Evolutionary conservation across 2,888 invertebrate genomes (phyloP), one percentile per base, ranked within the genome.

Genomic region (Agrotis exclamationis): DNA sequence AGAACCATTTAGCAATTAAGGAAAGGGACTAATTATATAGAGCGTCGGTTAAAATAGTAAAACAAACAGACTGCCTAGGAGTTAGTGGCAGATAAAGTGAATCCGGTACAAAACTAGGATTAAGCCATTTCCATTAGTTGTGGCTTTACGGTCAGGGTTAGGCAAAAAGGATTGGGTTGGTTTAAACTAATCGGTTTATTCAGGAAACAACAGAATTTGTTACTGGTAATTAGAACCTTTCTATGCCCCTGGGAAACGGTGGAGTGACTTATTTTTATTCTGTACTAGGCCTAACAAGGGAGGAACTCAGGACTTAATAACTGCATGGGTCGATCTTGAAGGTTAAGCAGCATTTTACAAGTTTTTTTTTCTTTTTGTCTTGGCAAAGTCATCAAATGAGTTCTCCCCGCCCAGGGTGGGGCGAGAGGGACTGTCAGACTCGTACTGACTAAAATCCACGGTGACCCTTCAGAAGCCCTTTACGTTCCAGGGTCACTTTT

Each of bases 51-150:
- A 53, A 62, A 57, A 77, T 54, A 18, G 56, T 47, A 39, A 1
- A 53, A 57, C 72, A 70, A 82, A 71, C 64, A 63, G 44, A 59
- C 28, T 51, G 57, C 18, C 56, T 44, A 58, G 58, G 22, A 72
- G 28, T 66, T 79, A 39, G 73, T 50, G 56, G 48, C 20, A 54
- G 79, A 70, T 82, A 59, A 57, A 63, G 20, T 65, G 33, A 65
- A 82, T 73, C 56, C 53, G 18, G 51, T 51, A 50, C 54, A 60
- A 56, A 71, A 73, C 74, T 60, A 47, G 59, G 73, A 82, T 79
- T 47, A 82, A 58, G 48, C 50, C 48, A 54, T 71, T 62, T 71
- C 63, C 60, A 71, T 71, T 82, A 70, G 72, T 71, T n/a, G 64
- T 62, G 72, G 64, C 48, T 70, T 78, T 78, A 78, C 39, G 71